Base-by-base conservation (phyloP, 2,113 vertebrate species). In the Cichladusa arquata region DNA sequence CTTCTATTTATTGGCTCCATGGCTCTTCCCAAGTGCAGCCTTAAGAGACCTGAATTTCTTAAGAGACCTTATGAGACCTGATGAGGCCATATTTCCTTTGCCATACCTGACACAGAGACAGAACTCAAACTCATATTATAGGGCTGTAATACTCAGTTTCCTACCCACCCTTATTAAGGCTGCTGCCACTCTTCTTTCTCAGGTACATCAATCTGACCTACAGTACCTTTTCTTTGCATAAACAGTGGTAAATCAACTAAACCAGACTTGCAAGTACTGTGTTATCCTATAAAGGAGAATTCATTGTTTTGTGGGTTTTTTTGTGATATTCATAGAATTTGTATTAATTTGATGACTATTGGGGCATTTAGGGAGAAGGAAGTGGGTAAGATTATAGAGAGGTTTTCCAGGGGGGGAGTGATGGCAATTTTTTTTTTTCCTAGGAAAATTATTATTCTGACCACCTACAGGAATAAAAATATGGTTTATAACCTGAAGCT, bases 361-460 rank as follows among this genome's bases (percentile, higher is more conserved):
- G 64, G 14, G 10, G 14, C 3, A 0, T 61, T 38, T 19, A 17
- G 7, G 12, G 4, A 58, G 1, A 9, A 4, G 5, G 3, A 5
- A 36, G 4, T 6, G 2, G 0, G 5, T 53, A 14, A 2, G 0
- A 1, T 13, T 57, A 20, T 15, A 24, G 5, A 12, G 2, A 14
- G 2, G 0, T 19, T 28, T 65, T 42, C 54, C 12, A 8, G 0
- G 0, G 6, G 11, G 17, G 3, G 8, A 19, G 0, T 19, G 19
- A 6, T 14, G 8, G 8, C 6, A 0, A 1, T n/a, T 50, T 18
- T 5, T 22, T 36, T 76, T 74, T 26, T 3, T 56, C 28, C 22
- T 58, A 45, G 12, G 34, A 57, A 83, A 61, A 69, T 57, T 51
- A 65, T 9, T 60, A n/a, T 34, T 80, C 22, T 36, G 10, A 56